Base-by-base conservation (phyloP, 2,888 invertebrate species). In the Stenoptilia bipunctidactyla region DNA sequence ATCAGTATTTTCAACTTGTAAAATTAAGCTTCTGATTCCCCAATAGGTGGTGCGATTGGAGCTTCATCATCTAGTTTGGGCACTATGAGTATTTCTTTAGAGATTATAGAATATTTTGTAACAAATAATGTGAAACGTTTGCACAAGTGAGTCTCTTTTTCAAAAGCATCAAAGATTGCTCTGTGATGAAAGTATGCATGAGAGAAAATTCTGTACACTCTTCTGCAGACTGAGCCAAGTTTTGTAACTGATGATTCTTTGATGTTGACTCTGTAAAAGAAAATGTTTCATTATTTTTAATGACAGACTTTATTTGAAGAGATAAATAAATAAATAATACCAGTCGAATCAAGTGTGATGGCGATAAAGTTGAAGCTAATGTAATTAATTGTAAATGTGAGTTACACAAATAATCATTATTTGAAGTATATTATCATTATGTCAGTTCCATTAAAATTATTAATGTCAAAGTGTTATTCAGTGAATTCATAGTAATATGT, bases 181-280 rank as follows among this genome's bases (percentile, higher is more conserved):
- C 96, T 88, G 77, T 99, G 99, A 80, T 99, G 99, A 75, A 96
- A 99, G 77, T 97, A 99, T 25, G 99, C 98, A 84, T 99, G 99
- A 37, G 98, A 98, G 79, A 99, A 99, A 71, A 99, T 99, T 85
- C 99, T 90, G 75, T 99, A 99, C 1, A 99, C 98, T 58, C 99
- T 89, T 57, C 99, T 89, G 77, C 99, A 99, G 8, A 99, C 98
- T 34, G 98, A 98, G 38, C 98, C 98, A 58, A 99, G 85, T 83
- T 99, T 99, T 38, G 97, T 94, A 49, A 99, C 97, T 25, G 98
- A 98, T 10, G 98, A 96, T 70, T 99, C 99, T 76, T 98, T 98
- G 75, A 99, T 98, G 82, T 96, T 98, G 40, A 99, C 96, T 73
- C 98, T 97, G 80, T 57, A 88, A 85, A 36, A 37, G 20, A 37